These are phyloP conservation scores for Acanthosepion pharaonis DNA, from an alignment of 2,888 invertebrate species.

Conservation along the genomic window DNA sequence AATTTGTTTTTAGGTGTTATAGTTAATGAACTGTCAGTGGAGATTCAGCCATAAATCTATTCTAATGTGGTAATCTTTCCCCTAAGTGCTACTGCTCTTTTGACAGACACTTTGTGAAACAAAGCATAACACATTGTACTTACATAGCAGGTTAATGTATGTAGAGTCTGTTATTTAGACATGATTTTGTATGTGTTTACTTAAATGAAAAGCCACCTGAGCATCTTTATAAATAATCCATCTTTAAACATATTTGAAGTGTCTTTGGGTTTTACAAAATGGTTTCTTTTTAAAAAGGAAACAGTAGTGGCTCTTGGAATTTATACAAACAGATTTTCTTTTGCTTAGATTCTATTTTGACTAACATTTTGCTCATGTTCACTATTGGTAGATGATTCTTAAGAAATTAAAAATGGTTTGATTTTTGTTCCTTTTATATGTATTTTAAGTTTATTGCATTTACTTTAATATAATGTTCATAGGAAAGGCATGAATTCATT, in stretches of 20 bases:
- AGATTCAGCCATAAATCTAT: background rate
- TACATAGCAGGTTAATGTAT: background rate
- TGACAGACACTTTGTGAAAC: background rate
- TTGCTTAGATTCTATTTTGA: background rate
- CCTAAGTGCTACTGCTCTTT: background rate
- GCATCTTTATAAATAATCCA: background rate
- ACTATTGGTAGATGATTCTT: background rate
- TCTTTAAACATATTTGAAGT: background rate
- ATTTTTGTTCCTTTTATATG: background rate
- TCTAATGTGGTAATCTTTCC: background rate
- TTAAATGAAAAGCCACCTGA: background rate
- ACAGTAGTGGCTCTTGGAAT: background rate
- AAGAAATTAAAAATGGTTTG: background rate
- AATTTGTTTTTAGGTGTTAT: too few relatives aligned
- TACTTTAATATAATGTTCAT: too few relatives aligned
- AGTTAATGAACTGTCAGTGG: background rate
- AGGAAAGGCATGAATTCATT: too few relatives aligned
- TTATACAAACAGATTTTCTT: background rate
- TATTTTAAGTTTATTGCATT: too few relatives aligned
- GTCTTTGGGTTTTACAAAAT: background rate
- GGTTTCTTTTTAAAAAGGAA: background rate
- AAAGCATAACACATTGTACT: background rate
- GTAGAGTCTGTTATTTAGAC: background rate
- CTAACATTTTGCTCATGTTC: background rate
- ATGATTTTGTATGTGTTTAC: background rate